Evolutionary conservation across 2,113 vertebrate species (phyloP), one percentile per base, ranked within the genome.

Genomic region (Carassius carassius): DNA sequence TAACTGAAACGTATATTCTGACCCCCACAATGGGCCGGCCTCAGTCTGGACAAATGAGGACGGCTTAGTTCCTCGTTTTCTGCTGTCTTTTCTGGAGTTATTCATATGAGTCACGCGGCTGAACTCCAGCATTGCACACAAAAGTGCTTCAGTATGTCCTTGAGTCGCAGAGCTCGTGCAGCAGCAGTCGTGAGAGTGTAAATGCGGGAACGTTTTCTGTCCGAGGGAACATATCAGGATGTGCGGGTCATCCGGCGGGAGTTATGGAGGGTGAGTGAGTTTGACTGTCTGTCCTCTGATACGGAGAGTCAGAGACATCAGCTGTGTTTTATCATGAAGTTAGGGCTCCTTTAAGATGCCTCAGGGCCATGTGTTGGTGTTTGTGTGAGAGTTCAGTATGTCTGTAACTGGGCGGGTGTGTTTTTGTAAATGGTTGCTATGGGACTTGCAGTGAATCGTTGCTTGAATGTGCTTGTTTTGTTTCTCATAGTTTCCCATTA

Each of bases 211-310:
- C 73, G 21, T 88, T 89, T 86, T 60, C 84, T 78, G 58, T 88
- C 89, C 72, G 90, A 93, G 92, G 92, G 90, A 47, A 92, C 94
- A 65, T 89, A 94, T 90, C 91, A 94, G 86, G 92, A 93, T 88
- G 86, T 95, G 86, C 85, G 89, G 89, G 92, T 84, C 86, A 87
- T 96, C 84, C 91, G 89, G 23, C 80, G 74, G 49, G 94, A 93
- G 29, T 93, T 96, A 89, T 90, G 92, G 90, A 87, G 94, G 92
- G 92, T 95, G 94, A 94, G 49, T 51, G 94, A 94, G 49, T 51
- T 16, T 49, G 47, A 81, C 78, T 84, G 81, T 86, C 88, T 49
- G 5, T 21, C 81, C 67, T 58, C 86, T 14, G 44, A 49, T 83
- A 74, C 21, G n/a, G n/a, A n/a, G n/a, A n/a, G n/a, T n/a, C n/a